Percentiles rank a stretch among this genome's conserved stretches.
Conservation (phyloP, 2,888 invertebrate genomes). For the Meganola albula region DNA sequence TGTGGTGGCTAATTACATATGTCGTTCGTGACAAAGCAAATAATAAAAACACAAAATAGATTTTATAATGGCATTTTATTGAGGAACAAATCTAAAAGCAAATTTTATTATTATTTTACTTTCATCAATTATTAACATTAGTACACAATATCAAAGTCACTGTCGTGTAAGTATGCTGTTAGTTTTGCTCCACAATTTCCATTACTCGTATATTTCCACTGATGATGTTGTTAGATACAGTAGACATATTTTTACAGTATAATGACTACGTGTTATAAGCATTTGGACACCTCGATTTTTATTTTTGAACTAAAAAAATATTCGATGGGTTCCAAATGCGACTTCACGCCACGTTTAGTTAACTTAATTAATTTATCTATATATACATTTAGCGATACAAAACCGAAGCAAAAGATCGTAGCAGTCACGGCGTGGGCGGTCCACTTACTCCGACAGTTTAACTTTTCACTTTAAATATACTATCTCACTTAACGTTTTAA, state of each 20-base stretch:
- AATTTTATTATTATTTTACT: conserved; percentile 37
- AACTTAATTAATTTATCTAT: conserved; percentile 26
- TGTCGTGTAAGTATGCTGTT: conserved; percentile 39
- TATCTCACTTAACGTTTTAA: conserved; percentile 2
- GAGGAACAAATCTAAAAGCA: conserved; percentile 67
- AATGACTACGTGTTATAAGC: conserved; percentile 44
- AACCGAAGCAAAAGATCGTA: conserved; percentile 37
- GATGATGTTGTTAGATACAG: conserved; percentile 41
- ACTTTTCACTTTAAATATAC: background rate
- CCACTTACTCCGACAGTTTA: background rate
- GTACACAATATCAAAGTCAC: conserved; percentile 35
- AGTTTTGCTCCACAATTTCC: conserved; percentile 67
- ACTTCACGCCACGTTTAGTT: conserved; percentile 31
- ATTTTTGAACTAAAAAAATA: conserved; percentile 33
- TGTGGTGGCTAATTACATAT: no score
- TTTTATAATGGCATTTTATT: conserved; percentile 47
- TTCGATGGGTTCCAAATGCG: conserved; percentile 37
- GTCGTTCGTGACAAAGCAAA: no score
- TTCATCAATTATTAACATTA: conserved; percentile 36
- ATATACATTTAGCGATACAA: conserved; percentile 34
- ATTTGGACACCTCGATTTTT: conserved; percentile 38
- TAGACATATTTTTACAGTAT: conserved; percentile 38
- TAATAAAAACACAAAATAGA: conserved; percentile 12
- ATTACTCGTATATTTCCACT: conserved; percentile 51
- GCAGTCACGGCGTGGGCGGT: conserved; percentile 15